A percentile compares a stretch with the other conserved stretches of the same genome.
Evolutionary conservation across 2,113 vertebrate genomes (phyloP).

Genomic region (Azemiops feae): DNA sequence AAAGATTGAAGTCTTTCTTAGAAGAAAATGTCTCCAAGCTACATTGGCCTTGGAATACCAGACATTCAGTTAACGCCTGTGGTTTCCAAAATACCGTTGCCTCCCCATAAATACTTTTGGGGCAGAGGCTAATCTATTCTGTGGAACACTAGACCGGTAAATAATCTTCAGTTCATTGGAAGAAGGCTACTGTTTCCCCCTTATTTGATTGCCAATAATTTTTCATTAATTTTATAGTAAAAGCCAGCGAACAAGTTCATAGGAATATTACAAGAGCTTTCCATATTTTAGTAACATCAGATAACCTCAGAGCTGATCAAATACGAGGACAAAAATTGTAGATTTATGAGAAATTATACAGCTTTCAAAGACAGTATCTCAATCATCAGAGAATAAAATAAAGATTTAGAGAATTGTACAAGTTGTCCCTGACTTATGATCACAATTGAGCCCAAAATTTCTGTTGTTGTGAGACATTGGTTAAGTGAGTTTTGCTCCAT

Average conservation of each 20-base stretch:
- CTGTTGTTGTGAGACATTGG: too few species aligned
- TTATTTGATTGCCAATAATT: background rate
- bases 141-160: constrained; percentile 4
- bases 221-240: constrained; percentile 30
- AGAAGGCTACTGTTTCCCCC: background rate
- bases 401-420: background rate
- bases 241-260: background rate
- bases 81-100: constrained; percentile 43
- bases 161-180: background rate
- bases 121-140: background rate
- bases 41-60: constrained; percentile 26
- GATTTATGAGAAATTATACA: background rate
- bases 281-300: background rate
- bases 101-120: constrained; percentile 36
- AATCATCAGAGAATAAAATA: background rate
- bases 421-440: too few species aligned
- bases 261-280: background rate
- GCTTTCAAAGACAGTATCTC: background rate
- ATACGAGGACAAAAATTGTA: background rate
- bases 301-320: background rate
- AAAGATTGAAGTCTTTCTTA: background rate
- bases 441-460: too few species aligned
- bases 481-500: too few species aligned
- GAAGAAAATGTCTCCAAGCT: background rate
- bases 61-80: constrained; percentile 36